Base-by-base conservation (phyloP, 2,888 invertebrate genomes). In the Nesidiocoris tenuis region DNA sequence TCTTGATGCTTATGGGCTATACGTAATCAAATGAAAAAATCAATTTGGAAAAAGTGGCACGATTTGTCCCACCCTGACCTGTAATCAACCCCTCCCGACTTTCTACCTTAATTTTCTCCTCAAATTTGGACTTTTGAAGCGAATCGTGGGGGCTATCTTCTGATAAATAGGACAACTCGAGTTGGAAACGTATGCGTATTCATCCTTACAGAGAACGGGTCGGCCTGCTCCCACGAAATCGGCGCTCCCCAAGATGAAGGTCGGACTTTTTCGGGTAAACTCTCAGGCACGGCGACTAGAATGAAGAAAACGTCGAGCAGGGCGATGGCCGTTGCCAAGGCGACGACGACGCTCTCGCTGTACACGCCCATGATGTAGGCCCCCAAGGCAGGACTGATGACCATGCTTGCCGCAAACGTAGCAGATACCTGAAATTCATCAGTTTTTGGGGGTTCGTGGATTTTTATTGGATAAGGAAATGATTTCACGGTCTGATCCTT, bases 381-480 rank as follows among this genome's bases (percentile, higher is more conserved):
- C 75, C 99, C 99, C 74, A 99, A 87, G 1, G 98, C 98, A 12
- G 99, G 99, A 77, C 96, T 97, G 80, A 98, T 98, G 65, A 99
- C 98, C 90, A 99, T 91, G 83, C 97, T 98, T 79, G 98, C 99
- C 17, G 98, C 98, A 86, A 99, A 99, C 75, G 98, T 99, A 24
- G 98, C 99, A 22, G 96, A 96, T n/a, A 92, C 90, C 86, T 86
- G 76, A 55, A 78, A 77, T 39, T 39, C 39, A 72, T 59, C 59
- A 59, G 59, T n/a, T n/a, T n/a, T n/a, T n/a, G n/a, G n/a, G n/a
- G n/a, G n/a, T n/a, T n/a, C n/a, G n/a, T n/a, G n/a, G n/a, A n/a
- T n/a, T n/a, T n/a, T n/a, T n/a, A n/a, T n/a, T n/a, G n/a, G n/a
- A n/a, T n/a, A n/a, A n/a, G n/a, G n/a, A n/a, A n/a, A n/a, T n/a